phyloP scores from a whole-genome alignment of 2,113 vertebrate genomes.

The Triplophysa dalaica region DNA sequence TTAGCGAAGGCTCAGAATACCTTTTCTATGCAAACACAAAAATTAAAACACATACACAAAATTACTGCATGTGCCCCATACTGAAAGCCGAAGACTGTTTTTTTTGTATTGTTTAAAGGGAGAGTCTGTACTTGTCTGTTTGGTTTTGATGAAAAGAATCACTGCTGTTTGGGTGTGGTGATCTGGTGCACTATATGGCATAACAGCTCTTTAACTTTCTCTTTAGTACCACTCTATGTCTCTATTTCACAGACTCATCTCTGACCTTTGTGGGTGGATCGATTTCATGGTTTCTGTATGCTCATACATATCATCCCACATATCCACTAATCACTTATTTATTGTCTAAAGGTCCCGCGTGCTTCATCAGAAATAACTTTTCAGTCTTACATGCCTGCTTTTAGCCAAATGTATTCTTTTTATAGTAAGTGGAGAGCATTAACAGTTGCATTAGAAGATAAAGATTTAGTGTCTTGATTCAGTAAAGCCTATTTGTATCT shows the following conservation, averaged over 20 bases:
- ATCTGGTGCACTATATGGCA: background rate
- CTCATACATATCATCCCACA: background rate
- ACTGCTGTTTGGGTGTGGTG: slow-evolving; percentile 40
- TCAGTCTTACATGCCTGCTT: background rate
- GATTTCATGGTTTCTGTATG: background rate
- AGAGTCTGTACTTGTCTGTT: slow-evolving; percentile 9
- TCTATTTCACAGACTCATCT: slow-evolving; percentile 5
- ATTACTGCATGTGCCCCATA: background rate
- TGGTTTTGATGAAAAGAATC: slow-evolving; percentile 25
- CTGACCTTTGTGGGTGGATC: background rate
- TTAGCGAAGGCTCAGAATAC: slow-evolving; percentile 54
- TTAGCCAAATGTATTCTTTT: background rate
- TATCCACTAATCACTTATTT: background rate
- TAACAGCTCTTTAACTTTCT: background rate
- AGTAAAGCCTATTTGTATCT: background rate
- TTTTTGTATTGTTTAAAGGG: background rate
- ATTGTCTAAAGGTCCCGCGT: background rate
- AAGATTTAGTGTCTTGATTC: background rate
- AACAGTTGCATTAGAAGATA: background rate
- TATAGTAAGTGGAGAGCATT: background rate
- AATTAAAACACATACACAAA: slow-evolving; percentile 1
- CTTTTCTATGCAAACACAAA: slow-evolving; percentile 53
- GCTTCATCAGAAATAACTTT: background rate
- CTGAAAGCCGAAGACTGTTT: background rate
- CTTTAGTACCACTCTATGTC: background rate